Base-by-base conservation (phyloP, 2,888 invertebrate genomes). In the Tupiocoris notatus region DNA sequence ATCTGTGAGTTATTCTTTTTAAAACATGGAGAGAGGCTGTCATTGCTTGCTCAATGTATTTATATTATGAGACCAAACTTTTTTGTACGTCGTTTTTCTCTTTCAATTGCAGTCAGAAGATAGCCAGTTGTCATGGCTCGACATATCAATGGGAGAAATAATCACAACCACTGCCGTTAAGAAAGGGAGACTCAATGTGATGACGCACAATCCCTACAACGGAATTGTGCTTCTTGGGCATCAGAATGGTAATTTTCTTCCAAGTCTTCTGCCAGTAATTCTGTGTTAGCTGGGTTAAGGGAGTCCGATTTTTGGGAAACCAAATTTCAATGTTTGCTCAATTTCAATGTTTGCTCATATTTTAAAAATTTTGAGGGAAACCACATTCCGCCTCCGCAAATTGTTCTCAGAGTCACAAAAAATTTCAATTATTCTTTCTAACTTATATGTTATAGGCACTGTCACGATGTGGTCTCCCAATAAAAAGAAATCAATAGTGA, bases 401-500 rank as follows among this genome's bases (percentile, higher is more conserved):
- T n/a, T n/a, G n/a, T n/a, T n/a, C n/a, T n/a, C n/a, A n/a, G n/a
- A n/a, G n/a, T n/a, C n/a, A n/a, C n/a, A n/a, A n/a, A n/a, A n/a
- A n/a, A n/a, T n/a, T n/a, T n/a, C n/a, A n/a, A n/a, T n/a, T n/a
- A n/a, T n/a, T n/a, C n/a, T n/a, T n/a, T n/a, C n/a, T n/a, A n/a
- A n/a, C n/a, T n/a, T n/a, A n/a, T n/a, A n/a, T n/a, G n/a, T 39
- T 68, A 18, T 77, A 85, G 88, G 98, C 17, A 91, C 94, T 0
- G 96, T 99, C 0, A 92, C 94, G 0, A 89, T 99, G 88, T 99
- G 98, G 99, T 90, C 95, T 2, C 99, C 99, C 0, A 95, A 90
- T 81, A 86, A 89, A 0, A 89, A 90, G 79, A 90, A 94, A 78
- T 94, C 98, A 0, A 85, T 98, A 64, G 95, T 93, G 0, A 94